A percentile compares a stretch with the other conserved stretches of the same genome.
phyloP scores from a whole-genome alignment of 2,113 vertebrate genomes.

The Zosterops lateralis region DNA sequence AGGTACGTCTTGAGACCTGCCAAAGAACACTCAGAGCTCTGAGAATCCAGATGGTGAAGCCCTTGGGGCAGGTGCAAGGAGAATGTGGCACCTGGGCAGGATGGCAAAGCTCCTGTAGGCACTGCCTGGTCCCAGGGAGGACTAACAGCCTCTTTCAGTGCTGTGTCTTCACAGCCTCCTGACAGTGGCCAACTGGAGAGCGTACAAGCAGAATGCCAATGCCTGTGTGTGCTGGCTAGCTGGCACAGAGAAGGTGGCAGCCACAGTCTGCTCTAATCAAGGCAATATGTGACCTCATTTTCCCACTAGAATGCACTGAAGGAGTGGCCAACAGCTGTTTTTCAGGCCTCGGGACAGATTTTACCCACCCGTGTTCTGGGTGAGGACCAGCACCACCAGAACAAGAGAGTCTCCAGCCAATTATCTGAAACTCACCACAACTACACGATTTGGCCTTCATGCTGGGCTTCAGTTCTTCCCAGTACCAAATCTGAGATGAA shows the following conservation, averaged over 20 bases:
- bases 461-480: not conserved
- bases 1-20: constrained; percentile 65
- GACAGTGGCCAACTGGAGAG: not conserved
- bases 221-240: not conserved
- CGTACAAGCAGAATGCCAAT: accelerated
- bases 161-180: not conserved
- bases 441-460: not conserved
- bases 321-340: constrained; percentile 3
- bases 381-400: constrained; percentile 8
- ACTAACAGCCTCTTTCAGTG: not conserved
- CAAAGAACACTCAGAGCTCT: constrained; percentile 61
- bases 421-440: constrained; percentile 3
- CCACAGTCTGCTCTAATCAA: constrained; percentile 24
- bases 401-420: not conserved
- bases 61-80: not conserved
- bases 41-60: not conserved
- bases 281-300: constrained; percentile 2
- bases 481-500: not conserved
- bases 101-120: not conserved
- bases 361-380: constrained; percentile 34
- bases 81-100: not conserved
- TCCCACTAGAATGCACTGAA: constrained; percentile 7
- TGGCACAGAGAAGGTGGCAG: constrained; percentile 7
- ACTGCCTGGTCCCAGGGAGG: not conserved
- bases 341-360: not conserved